Percentiles rank a stretch among this genome's conserved stretches.
These are phyloP conservation scores for Cryptocephalus primarius DNA, from an alignment of 2,888 invertebrate species.

Conservation along the genomic window DNA sequence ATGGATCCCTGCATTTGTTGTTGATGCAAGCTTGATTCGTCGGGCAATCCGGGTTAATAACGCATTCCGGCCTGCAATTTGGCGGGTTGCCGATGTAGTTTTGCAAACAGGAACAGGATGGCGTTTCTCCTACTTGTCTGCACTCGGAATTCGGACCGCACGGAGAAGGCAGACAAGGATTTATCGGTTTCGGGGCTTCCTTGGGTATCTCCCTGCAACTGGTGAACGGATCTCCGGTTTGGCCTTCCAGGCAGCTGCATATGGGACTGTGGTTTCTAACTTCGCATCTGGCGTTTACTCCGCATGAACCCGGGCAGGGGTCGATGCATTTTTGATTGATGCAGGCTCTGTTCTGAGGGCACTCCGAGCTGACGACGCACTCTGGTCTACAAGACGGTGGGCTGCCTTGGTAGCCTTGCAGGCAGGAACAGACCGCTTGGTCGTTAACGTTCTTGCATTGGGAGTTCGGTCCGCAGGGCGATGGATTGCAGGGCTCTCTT, in stretches of 20 bases:
- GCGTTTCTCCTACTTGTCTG: conserved; percentile 49
- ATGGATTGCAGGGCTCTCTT: conserved; percentile 38
- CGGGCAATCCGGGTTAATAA: conserved; percentile 71
- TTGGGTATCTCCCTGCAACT: conserved; percentile 52
- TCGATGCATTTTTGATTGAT: conserved; percentile 45
- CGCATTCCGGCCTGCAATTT: conserved; percentile 72
- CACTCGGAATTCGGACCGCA: conserved; percentile 76
- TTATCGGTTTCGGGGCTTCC: conserved; percentile 32
- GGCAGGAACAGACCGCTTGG: conserved; percentile 42
- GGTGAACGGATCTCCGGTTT: conserved; percentile 69
- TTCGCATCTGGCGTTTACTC: conserved; percentile 42
- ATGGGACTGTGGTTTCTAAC: conserved; percentile 44
- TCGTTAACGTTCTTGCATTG: conserved; percentile 42
- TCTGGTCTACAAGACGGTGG: conserved; percentile 47
- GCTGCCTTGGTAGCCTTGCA: conserved; percentile 41
- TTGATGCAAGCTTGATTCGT: conserved; percentile 69
- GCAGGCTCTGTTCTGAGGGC: conserved; percentile 40
- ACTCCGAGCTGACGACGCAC: conserved; percentile 43
- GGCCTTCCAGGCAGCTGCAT: conserved; percentile 45
- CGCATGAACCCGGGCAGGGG: conserved; percentile 47
- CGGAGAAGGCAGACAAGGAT: conserved; percentile 67
- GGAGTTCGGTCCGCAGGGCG: conserved; percentile 45
- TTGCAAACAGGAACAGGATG: conserved; percentile 67
- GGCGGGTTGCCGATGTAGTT: conserved; percentile 71
- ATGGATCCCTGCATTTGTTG: conserved; percentile 71